phyloP scores from a whole-genome alignment of 92 coral and sea anemone species.

The Bergia puertoricense region DNA sequence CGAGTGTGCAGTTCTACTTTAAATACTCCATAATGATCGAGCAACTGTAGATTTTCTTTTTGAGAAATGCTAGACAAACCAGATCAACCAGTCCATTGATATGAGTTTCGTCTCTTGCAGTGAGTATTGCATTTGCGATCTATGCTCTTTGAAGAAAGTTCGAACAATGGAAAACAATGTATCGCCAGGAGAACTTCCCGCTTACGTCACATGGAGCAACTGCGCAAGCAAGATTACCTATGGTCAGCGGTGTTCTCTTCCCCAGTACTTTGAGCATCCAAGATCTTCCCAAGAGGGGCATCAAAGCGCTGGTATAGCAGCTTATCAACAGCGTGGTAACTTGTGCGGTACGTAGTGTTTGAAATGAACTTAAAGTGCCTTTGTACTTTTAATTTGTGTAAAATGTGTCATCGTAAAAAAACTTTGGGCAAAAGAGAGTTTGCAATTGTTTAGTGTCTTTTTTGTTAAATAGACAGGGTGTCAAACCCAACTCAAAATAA shows the following conservation, averaged over 20 bases:
- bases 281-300: not conserved
- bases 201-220: not conserved
- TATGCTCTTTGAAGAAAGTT: not conserved
- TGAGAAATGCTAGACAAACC: not conserved
- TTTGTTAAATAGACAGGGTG: not conserved
- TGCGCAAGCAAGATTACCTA: not conserved
- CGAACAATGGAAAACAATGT: slow-evolving; percentile 14
- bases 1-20: too few species aligned
- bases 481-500: not conserved
- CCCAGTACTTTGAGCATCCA: not conserved
- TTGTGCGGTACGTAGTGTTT: not conserved
- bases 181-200: not conserved
- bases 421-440: too few species aligned
- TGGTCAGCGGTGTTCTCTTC: not conserved
- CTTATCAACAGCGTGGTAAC: not conserved
- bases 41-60: too few species aligned
- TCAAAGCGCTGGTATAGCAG: not conserved
- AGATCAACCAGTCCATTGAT: not conserved
- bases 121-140: not conserved
- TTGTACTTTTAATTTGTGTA: not conserved
- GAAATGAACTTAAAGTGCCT: not conserved
- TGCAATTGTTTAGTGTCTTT: too few species aligned
- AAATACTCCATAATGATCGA: too few species aligned
- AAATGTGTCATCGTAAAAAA: too few species aligned
- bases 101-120: not conserved